These are phyloP conservation scores for Ceuthmochares aereus DNA, from an alignment of 2,113 vertebrate species.

Conservation along the genomic window DNA sequence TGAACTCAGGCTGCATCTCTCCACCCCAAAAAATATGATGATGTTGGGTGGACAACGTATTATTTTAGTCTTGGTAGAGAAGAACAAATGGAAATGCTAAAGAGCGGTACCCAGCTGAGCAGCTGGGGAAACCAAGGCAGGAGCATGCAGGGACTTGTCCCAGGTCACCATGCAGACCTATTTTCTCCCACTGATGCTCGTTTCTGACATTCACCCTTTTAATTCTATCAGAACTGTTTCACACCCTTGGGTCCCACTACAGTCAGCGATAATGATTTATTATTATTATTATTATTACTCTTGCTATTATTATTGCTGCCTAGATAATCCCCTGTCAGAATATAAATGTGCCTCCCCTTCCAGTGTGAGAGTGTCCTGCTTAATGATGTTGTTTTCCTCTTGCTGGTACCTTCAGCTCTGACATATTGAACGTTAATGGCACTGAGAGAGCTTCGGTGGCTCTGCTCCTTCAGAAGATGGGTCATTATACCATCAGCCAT, in stretches of 20 bases:
- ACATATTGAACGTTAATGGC: not conserved
- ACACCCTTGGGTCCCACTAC: not conserved
- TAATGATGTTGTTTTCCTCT: conserved; percentile 56
- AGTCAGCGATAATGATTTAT: conserved; percentile 40
- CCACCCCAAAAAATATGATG: not conserved
- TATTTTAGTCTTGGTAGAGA: not conserved
- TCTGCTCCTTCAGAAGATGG: not conserved
- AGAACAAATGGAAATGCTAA: not conserved
- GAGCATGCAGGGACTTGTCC: not conserved
- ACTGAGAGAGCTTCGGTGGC: not conserved
- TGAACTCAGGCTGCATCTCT: not conserved
- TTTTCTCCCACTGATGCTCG: not conserved
- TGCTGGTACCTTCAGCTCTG: conserved; percentile 15
- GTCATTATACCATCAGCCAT: conserved; percentile 32
- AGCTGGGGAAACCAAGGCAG: not conserved
- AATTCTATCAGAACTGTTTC: not conserved
- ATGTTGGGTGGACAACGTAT: no score
- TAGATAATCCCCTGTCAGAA: conserved; percentile 49
- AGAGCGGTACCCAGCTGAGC: not conserved
- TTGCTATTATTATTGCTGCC: conserved; percentile 43
- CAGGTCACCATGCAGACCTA: not conserved
- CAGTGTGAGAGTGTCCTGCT: not conserved
- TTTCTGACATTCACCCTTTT: not conserved
- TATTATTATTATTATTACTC: conserved; percentile 35
- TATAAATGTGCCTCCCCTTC: conserved; percentile 23